A percentile compares a stretch with the other conserved stretches of the same genome.
phyloP scores from a whole-genome alignment of 1,140 invertebrate species.

The Drosophila subobscura region DNA sequence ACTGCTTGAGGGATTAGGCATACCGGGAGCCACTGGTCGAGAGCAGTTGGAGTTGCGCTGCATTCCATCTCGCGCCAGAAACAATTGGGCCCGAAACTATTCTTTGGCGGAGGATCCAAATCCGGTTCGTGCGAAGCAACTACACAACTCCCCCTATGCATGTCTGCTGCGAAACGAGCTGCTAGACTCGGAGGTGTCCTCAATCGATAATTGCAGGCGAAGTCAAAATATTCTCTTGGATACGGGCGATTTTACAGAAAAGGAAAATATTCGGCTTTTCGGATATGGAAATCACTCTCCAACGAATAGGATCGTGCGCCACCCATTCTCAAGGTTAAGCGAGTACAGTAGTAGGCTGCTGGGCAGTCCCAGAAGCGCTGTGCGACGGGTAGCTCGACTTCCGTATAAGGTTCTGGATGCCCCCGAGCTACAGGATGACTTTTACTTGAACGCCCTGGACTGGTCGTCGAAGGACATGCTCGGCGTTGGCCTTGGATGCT shows the following conservation, averaged over 20 bases:
- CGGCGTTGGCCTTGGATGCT: slow-evolving; percentile 97
- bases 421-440: slow-evolving; percentile 99
- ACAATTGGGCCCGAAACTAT: slow-evolving; percentile 26
- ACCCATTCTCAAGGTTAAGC: slow-evolving; percentile 22
- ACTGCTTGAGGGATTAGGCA: slow-evolving; percentile 6
- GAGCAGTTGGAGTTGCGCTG: slow-evolving; percentile 37
- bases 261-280: slow-evolving; percentile 26
- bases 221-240: slow-evolving; percentile 5
- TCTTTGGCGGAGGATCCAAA: neutral
- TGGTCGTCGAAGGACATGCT: slow-evolving; percentile 99
- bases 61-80: slow-evolving; percentile 31
- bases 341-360: slow-evolving; percentile 31
- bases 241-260: slow-evolving; percentile 23
- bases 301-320: neutral
- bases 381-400: slow-evolving; percentile 96
- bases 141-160: slow-evolving; percentile 22
- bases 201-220: slow-evolving; percentile 26
- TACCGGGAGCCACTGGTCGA: neutral
- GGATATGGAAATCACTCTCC: neutral
- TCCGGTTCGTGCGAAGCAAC: neutral
- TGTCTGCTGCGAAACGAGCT: slow-evolving; percentile 45
- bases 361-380: slow-evolving; percentile 83
- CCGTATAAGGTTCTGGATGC: slow-evolving; percentile 98
- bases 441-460: slow-evolving; percentile 99
- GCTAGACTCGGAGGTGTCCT: slow-evolving; percentile 20